phyloP scores from a whole-genome alignment of 2,113 vertebrate genomes.

The Aleadryas rufinucha region DNA sequence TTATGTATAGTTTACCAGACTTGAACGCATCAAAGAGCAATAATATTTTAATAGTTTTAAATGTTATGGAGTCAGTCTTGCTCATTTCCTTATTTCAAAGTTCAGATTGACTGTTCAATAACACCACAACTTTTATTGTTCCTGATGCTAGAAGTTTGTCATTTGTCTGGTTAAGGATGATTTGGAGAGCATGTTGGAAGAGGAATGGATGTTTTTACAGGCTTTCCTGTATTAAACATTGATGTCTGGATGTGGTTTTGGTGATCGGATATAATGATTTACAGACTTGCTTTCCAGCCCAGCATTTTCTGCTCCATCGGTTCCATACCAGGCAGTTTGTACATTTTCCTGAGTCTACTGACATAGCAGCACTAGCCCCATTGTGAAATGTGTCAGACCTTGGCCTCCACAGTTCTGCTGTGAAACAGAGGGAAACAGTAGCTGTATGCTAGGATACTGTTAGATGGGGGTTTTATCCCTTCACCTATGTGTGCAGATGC shows the following conservation, averaged over 20 bases:
- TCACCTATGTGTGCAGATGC: not conserved
- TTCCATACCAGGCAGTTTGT: not conserved
- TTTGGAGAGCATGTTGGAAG: not conserved
- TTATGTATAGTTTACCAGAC: not conserved
- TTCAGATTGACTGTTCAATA: not conserved
- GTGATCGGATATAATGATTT: not conserved
- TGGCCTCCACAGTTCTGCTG: not conserved
- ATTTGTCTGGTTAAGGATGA: not conserved
- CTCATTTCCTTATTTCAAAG: constrained; percentile 30
- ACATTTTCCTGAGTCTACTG: not conserved
- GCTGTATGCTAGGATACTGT: not conserved
- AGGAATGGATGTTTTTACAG: not conserved
- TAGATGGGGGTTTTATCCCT: not conserved
- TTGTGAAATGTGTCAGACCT: not conserved
- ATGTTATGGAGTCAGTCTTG: not conserved
- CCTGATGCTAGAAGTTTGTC: not conserved
- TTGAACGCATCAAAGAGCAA: not conserved
- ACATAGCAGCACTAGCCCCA: not conserved
- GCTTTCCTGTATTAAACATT: not conserved
- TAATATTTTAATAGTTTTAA: not conserved
- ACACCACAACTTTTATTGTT: not conserved
- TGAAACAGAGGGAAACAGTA: not conserved
- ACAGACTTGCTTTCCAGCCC: not conserved
- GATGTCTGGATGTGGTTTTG: not conserved
- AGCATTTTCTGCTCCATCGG: not conserved